Evolutionary conservation across 2,797 vertebrate species (phyloP).

Genomic region (Hoplostethus atlanticus): DNA sequence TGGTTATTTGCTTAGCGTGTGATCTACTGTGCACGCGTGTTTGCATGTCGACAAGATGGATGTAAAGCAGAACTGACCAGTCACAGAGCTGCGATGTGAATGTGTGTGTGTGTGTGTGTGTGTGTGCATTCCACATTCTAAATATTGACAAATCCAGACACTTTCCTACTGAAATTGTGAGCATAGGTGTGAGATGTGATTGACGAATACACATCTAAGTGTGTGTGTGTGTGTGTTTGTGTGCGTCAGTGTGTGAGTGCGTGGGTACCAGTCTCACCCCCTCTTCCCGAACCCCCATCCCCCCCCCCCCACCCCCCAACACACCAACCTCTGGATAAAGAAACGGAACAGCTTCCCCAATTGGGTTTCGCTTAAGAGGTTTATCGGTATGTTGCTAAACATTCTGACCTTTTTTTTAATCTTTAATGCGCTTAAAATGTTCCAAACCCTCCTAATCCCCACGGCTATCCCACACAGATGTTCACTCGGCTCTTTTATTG

Average conservation of each 20-base stretch:
- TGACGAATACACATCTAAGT: slow-evolving; percentile 14
- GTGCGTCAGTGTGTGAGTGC: slow-evolving; percentile 35
- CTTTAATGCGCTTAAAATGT: slow-evolving; percentile 84
- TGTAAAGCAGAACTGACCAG: slow-evolving; percentile 20
- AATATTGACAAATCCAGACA: not conserved
- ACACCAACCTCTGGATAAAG: slow-evolving; percentile 80
- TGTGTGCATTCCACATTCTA: not conserved
- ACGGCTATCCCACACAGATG: slow-evolving; percentile 77
- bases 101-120: too few relatives aligned
- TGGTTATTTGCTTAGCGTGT: not conserved
- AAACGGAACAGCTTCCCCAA: slow-evolving; percentile 74
- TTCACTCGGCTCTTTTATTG: slow-evolving; percentile 76
- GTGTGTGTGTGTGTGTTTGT: slow-evolving; percentile 13
- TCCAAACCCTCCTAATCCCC: slow-evolving; percentile 78
- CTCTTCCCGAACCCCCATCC: not conserved
- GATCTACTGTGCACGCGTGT: not conserved
- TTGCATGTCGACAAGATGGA: slow-evolving; percentile 1
- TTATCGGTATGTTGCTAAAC: slow-evolving; percentile 78
- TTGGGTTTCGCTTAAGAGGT: slow-evolving; percentile 78
- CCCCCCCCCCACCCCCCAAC: slow-evolving; percentile 31
- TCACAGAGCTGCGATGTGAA: not conserved
- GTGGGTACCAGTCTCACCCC: slow-evolving; percentile 40
- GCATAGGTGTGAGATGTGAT: slow-evolving; percentile 3
- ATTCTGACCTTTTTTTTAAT: slow-evolving; percentile 78
- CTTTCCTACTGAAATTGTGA: not conserved